These are phyloP conservation scores for Hypomecis atomaria DNA, from an alignment of 2,888 invertebrate genomes.

Conservation along the genomic window DNA sequence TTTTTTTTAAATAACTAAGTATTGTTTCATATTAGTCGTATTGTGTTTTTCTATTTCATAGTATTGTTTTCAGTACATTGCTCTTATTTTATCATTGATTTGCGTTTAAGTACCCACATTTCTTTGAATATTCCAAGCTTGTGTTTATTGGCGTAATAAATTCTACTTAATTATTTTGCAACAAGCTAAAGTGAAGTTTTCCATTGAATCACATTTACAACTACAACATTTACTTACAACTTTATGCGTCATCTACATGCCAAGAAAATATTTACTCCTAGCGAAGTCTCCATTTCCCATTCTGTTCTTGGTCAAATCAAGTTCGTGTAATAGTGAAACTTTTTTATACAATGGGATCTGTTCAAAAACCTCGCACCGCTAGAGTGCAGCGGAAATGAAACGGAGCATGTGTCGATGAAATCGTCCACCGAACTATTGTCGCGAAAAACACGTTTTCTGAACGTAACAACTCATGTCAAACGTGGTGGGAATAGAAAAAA, in stretches of 20 bases:
- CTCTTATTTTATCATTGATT: no score
- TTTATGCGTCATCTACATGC: background rate
- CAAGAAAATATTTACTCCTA: background rate
- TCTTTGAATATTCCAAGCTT: no score
- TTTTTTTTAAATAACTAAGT: no score
- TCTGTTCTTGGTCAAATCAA: constrained; percentile 73
- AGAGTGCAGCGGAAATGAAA: constrained; percentile 79
- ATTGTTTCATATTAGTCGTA: no score
- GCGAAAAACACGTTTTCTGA: constrained; percentile 50
- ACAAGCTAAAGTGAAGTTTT: no score
- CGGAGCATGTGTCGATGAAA: constrained; percentile 73
- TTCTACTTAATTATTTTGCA: no score
- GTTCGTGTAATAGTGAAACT: constrained; percentile 81
- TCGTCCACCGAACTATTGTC: constrained; percentile 68
- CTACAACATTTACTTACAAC: background rate
- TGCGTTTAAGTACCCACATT: no score
- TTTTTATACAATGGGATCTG: constrained; percentile 70
- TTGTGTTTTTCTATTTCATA: no score
- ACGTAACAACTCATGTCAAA: constrained; percentile 64
- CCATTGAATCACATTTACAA: background rate
- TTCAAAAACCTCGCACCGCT: constrained; percentile 68
- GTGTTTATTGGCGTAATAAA: no score
- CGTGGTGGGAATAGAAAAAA: constrained; percentile 63
- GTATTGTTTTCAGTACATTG: no score
- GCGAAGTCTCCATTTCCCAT: constrained; percentile 39